These are phyloP conservation scores for Monochamus saltuarius DNA, from an alignment of 1,140 invertebrate species.

Conservation along the genomic window DNA sequence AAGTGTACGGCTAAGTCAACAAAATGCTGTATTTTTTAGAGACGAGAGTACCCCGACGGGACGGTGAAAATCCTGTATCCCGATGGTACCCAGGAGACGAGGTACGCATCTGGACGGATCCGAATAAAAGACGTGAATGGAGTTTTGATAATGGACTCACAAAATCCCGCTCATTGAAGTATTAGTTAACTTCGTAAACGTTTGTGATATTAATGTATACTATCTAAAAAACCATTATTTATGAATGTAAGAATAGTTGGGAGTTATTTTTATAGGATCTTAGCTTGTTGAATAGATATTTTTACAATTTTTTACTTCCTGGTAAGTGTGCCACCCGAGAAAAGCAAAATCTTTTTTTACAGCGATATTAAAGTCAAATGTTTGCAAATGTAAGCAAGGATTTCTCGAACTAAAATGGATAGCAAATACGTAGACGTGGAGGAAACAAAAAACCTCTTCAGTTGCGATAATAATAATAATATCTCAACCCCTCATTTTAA, in stretches of 20 bases:
- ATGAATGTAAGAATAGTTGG: not conserved
- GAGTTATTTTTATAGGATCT: slow-evolving; percentile 1
- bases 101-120: slow-evolving; percentile 83
- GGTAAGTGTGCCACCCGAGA: not conserved
- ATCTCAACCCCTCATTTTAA: too few relatives aligned
- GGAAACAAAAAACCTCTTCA: too few relatives aligned
- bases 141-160: slow-evolving; percentile 27
- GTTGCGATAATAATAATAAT: too few relatives aligned
- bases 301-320: slow-evolving; percentile 1
- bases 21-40: slow-evolving; percentile 56
- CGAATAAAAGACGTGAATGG: slow-evolving; percentile 85
- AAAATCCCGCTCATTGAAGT: slow-evolving; percentile 7
- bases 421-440: too few relatives aligned
- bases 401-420: too few relatives aligned
- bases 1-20: too few relatives aligned
- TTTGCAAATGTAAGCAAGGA: too few relatives aligned
- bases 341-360: too few relatives aligned
- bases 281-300: not conserved
- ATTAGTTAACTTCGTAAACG: slow-evolving; percentile 2
- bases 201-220: not conserved
- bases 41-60: slow-evolving; percentile 89
- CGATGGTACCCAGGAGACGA: slow-evolving; percentile 86
- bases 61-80: slow-evolving; percentile 85
- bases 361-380: too few relatives aligned
- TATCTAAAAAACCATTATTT: not conserved